A percentile compares a stretch with the other conserved stretches of the same genome.
Evolutionary conservation across 2,113 vertebrate genomes (phyloP).

Genomic region (Notechis scutatus): DNA sequence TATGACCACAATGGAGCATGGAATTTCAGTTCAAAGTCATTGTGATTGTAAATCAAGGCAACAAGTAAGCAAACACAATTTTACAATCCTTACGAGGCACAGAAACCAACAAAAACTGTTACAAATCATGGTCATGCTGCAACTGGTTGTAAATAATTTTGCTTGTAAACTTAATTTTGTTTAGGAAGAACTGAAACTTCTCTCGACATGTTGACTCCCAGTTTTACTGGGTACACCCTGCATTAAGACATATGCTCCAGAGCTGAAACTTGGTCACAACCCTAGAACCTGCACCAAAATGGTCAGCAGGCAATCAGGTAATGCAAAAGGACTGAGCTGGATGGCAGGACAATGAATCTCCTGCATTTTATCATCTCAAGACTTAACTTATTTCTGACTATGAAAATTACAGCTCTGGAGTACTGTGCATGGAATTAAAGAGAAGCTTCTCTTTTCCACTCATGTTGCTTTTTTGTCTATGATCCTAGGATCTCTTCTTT

Average conservation of each 20-base stretch:
- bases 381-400: background rate
- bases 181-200: background rate
- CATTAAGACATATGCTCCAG: background rate
- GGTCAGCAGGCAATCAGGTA: background rate
- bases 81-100: background rate
- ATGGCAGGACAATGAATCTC: background rate
- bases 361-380: background rate
- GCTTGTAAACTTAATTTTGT: background rate
- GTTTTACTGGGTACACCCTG: background rate
- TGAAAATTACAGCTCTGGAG: background rate
- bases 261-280: background rate
- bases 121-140: background rate
- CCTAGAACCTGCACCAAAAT: background rate
- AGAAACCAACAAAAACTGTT: background rate
- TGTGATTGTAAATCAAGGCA: background rate
- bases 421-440: background rate
- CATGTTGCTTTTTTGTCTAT: background rate
- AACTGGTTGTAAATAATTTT: background rate
- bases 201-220: background rate
- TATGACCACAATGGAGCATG: background rate
- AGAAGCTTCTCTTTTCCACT: background rate
- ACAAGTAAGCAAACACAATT: background rate
- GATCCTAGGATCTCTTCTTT: background rate
- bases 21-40: background rate
- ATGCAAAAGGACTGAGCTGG: background rate